Evolutionary conservation across 2,113 vertebrate genomes (phyloP), one percentile per base, ranked within the genome.

Genomic region (Agapornis roseicollis): DNA sequence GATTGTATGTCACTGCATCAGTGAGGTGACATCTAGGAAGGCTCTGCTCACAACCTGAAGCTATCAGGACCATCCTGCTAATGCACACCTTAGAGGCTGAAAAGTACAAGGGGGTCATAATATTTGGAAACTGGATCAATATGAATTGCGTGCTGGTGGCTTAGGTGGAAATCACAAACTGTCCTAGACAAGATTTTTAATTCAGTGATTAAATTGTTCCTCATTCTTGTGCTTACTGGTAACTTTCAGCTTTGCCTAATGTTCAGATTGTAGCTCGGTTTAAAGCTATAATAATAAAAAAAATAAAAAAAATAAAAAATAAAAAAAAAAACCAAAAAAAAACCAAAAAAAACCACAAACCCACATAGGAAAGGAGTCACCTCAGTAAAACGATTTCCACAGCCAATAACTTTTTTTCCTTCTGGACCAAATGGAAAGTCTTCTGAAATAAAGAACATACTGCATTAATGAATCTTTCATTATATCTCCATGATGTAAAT

Each of bases 321-420:
- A 41, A 20, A 52, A 73, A 31, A 50, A 42, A 5, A 33, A 41
- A 42, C 52, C 7, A 33, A 35, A 18, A 27, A 65, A 37, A 65
- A 14, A 15, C n/a, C n/a, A 56, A 23, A 37, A 20, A 46, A 7
- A n/a, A n/a, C n/a, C n/a, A n/a, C n/a, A n/a, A n/a, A n/a, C n/a
- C n/a, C 17, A 55, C 0, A 2, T 1, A 3, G 5, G 5, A 47
- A 92, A 86, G 12, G 33, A 49, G 4, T n/a, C 17, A 71, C 17
- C 7, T 86, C 17, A 52, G 14, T 41, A n/a, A 66, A 87, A 84
- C 49, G 6, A 58, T 65, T 88, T 84, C 8, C 7, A 35, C 17
- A 64, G 14, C n/a, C 61, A 74, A 37, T 42, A 76, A 52, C 7
- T 37, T 63, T 71, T 74, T 72, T 46, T 79, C 7, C 15, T 76